Evolutionary conservation across 2,113 vertebrate genomes (phyloP).

Genomic region (Formicarius rufipectus): DNA sequence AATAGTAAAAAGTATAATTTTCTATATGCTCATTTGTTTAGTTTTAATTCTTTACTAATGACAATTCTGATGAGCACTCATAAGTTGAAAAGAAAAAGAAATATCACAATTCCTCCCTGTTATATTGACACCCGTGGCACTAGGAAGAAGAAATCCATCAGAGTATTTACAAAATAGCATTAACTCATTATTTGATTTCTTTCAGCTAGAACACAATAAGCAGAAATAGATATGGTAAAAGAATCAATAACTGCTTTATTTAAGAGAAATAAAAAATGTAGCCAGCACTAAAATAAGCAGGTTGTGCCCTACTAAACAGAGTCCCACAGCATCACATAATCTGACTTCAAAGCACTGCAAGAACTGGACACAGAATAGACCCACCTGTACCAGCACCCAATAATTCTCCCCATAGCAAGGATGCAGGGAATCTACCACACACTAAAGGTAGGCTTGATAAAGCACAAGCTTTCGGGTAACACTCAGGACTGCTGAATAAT

Average conservation of each 20-base stretch:
- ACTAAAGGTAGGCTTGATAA: not conserved
- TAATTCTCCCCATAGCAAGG: not conserved
- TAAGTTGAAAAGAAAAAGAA: not conserved
- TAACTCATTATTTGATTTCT: not conserved
- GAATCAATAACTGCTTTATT: not conserved
- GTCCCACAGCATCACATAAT: fast-evolving
- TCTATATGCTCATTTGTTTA: not conserved
- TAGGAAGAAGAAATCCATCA: not conserved
- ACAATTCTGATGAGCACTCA: not conserved
- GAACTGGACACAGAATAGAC: not conserved
- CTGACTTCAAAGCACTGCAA: not conserved
- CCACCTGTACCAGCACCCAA: not conserved
- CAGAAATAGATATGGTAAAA: not conserved
- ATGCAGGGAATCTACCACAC: not conserved
- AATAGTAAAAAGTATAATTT: not conserved
- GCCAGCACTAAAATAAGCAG: not conserved
- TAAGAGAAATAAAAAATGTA: not conserved
- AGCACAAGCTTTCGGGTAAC: not conserved
- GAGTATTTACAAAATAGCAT: not conserved
- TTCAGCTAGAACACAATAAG: not conserved
- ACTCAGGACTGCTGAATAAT: not conserved
- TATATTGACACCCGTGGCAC: not conserved
- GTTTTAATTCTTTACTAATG: not conserved
- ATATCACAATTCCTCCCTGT: not conserved
- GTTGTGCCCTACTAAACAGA: not conserved